phyloP scores from a whole-genome alignment of 2,797 vertebrate species.

The Natrix natrix region DNA sequence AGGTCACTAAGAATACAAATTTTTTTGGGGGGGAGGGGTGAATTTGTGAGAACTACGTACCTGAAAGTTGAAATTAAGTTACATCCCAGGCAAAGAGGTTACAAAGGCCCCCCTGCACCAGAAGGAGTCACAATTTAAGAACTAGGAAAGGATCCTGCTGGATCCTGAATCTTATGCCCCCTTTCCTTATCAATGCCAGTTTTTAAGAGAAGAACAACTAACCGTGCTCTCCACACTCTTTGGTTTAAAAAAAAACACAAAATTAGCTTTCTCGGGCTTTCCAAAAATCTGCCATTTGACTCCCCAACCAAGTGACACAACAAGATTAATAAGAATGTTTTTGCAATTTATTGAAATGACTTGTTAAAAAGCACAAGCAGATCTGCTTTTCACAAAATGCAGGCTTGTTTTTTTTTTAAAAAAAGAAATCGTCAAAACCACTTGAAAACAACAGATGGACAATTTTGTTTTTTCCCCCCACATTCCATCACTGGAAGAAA shows the following conservation, averaged over 20 bases:
- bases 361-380: conserved; percentile 73
- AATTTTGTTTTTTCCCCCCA: conserved; percentile 45
- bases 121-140: background rate
- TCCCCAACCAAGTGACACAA: conserved; percentile 56
- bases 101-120: background rate
- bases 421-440: conserved; percentile 56
- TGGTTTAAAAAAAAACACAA: too few species aligned
- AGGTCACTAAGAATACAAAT: background rate
- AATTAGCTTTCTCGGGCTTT: too few species aligned
- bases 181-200: background rate
- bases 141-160: background rate
- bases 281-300: background rate
- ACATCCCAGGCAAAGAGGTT: background rate
- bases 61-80: background rate
- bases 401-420: conserved; percentile 53
- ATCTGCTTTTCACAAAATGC: conserved; percentile 69
- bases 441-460: conserved; percentile 46
- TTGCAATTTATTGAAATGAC: conserved; percentile 72
- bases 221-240: background rate
- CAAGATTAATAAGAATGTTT: conserved; percentile 68
- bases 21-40: background rate
- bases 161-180: background rate
- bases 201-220: background rate
- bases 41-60: background rate
- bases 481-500: conserved; percentile 58